These are phyloP conservation scores for Staurois parvus DNA, from an alignment of 2,797 vertebrate genomes.

Conservation along the genomic window DNA sequence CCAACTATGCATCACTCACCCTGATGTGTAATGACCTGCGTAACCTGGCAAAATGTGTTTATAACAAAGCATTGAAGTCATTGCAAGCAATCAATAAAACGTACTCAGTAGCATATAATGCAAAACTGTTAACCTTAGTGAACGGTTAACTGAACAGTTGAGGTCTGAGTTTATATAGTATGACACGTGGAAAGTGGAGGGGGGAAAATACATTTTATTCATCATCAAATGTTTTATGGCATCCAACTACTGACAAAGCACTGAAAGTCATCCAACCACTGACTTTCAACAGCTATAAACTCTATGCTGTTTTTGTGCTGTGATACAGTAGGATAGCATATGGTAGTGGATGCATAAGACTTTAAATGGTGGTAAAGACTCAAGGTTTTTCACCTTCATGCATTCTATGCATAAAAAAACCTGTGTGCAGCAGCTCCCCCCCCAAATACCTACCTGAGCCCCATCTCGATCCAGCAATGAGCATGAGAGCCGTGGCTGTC, in stretches of 20 bases:
- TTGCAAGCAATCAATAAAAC: constrained; percentile 56
- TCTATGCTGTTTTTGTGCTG: neutral
- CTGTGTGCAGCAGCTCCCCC: too few relatives aligned
- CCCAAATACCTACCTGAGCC: too few relatives aligned
- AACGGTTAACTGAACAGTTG: constrained; percentile 23
- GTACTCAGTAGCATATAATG: constrained; percentile 6
- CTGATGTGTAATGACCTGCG: constrained; percentile 50
- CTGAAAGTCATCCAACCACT: neutral
- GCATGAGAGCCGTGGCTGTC: too few relatives aligned
- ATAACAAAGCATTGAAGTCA: constrained; percentile 49
- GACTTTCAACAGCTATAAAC: neutral
- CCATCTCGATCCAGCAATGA: too few relatives aligned
- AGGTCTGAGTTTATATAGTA: neutral
- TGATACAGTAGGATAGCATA: neutral
- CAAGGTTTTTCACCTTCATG: too few relatives aligned
- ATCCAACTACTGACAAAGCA: neutral
- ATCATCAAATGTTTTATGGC: neutral
- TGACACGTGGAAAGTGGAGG: neutral
- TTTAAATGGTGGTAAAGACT: too few relatives aligned
- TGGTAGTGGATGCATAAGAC: neutral
- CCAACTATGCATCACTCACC: constrained; percentile 17
- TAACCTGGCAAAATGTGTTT: constrained; percentile 49
- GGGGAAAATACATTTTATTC: neutral
- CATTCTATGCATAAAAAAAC: too few relatives aligned
- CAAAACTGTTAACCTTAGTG: constrained; percentile 12